Conservation (phyloP, 2,797 vertebrate genomes). For the Steatocranus sp. region DNA sequence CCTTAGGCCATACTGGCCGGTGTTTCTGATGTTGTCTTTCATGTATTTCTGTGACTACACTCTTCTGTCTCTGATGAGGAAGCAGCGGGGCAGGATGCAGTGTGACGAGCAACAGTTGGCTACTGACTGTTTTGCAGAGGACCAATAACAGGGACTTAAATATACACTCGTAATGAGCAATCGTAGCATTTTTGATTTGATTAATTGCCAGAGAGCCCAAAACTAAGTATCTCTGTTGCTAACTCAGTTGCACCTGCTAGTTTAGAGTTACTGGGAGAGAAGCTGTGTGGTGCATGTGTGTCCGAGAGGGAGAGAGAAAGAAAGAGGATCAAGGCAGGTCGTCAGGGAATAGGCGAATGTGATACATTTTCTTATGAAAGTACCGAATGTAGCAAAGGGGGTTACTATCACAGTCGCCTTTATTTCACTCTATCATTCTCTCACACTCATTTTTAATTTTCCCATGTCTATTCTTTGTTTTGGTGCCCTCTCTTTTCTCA, state of each 20-base stretch:
- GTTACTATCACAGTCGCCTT: background rate
- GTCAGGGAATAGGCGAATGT: constrained; percentile 29
- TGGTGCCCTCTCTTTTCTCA: background rate
- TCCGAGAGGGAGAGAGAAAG: background rate
- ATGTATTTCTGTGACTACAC: constrained; percentile 20
- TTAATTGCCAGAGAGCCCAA: constrained; percentile 20
- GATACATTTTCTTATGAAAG: constrained; percentile 40
- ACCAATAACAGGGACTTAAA: constrained; percentile 38
- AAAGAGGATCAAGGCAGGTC: constrained; percentile 21
- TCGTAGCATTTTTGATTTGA: constrained; percentile 35
- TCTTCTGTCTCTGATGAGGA: constrained; percentile 16
- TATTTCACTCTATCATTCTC: background rate
- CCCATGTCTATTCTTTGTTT: background rate
- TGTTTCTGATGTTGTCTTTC: constrained; percentile 17
- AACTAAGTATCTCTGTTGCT: constrained; percentile 31
- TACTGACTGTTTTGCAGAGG: constrained; percentile 6
- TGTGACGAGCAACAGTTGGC: constrained; percentile 53
- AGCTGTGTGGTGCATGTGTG: background rate
- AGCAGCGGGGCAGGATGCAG: background rate
- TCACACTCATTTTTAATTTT: background rate
- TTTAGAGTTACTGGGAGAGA: constrained; percentile 31
- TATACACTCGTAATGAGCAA: constrained; percentile 15
- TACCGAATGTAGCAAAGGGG: constrained; percentile 5
- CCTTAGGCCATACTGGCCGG: background rate
- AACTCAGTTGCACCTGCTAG: constrained; percentile 53